phyloP scores from a whole-genome alignment of 2,888 invertebrate species.

The Synergus umbraculus region DNA sequence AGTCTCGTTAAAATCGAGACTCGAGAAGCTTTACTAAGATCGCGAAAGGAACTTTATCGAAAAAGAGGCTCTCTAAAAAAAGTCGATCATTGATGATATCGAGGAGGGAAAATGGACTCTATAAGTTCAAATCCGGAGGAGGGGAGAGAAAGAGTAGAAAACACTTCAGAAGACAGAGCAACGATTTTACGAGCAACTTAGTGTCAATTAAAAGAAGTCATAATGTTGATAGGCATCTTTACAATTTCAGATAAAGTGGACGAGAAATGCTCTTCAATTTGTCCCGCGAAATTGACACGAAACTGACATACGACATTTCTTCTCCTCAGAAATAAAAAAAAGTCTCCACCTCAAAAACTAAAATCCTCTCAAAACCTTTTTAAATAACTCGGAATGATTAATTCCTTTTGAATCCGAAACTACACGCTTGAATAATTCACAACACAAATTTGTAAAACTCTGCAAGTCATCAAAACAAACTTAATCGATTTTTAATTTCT shows the following conservation, averaged over 20 bases:
- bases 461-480: not conserved
- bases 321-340: not conserved
- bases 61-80: constrained; percentile 6
- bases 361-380: not conserved
- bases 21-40: constrained; percentile 31
- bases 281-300: not conserved
- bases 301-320: too few relatives aligned
- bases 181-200: not conserved
- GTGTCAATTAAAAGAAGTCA: not conserved
- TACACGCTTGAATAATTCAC: not conserved
- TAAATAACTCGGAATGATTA: not conserved
- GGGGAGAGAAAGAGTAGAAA: not conserved
- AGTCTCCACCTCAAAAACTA: not conserved
- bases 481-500: too few relatives aligned
- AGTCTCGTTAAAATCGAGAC: constrained; percentile 37
- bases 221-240: not conserved
- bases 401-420: not conserved
- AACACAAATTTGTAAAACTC: not conserved
- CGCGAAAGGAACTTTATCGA: constrained; percentile 38
- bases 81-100: constrained; percentile 9
- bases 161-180: not conserved
- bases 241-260: not conserved
- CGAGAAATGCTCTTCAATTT: not conserved
- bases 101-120: not conserved
- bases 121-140: not conserved